Base-by-base conservation (phyloP, 2,888 invertebrate genomes). In the Brachylomia viminalis region DNA sequence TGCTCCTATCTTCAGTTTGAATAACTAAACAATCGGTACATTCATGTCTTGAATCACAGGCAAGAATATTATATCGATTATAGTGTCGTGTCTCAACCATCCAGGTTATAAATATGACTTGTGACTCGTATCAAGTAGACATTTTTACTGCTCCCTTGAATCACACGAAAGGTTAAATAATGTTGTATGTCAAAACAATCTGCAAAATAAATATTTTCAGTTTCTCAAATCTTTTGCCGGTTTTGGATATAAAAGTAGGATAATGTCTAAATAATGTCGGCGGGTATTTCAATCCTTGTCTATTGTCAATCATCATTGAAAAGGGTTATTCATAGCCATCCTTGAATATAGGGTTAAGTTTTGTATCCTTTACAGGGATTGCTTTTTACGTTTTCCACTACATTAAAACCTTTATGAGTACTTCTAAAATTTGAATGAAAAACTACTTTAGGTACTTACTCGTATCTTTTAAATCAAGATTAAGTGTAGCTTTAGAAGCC, bases 231-330 rank as follows among this genome's bases (percentile, higher is more conserved):
- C 47, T 59, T 30, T 5, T 7, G 11, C 15, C 23, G 13, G 4
- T 76, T 76, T 49, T 27, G 11, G 0, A n/a, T 73, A 68, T 47
- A 79, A 67, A 80, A 64, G 33, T 61, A 49, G 49, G 30, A 42
- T 49, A 42, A 58, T 42, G 8, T n/a, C 3, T 2, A 52, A 76
- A 58, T 76, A 49, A 66, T 67, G 27, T 67, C 59, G 27, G 27
- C n/a, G 47, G 47, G 27, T 38, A 33, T 68, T 75, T 75, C 68
- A 75, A 68, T 76, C 71, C 71, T 64, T 81, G 71, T 80, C 71
- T 64, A 54, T 27, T 68, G 76, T 72, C 81, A 69, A 72, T 80
- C 76, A 72, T 54, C 59, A 72, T 13, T 81, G 68, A 76, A 72
- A 80, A 72, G 77, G 59, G 59, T 77, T 66, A 76, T 59, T 76